These are phyloP conservation scores for Anthoscopus minutus DNA, from an alignment of 2,113 vertebrate genomes.

Conservation along the genomic window DNA sequence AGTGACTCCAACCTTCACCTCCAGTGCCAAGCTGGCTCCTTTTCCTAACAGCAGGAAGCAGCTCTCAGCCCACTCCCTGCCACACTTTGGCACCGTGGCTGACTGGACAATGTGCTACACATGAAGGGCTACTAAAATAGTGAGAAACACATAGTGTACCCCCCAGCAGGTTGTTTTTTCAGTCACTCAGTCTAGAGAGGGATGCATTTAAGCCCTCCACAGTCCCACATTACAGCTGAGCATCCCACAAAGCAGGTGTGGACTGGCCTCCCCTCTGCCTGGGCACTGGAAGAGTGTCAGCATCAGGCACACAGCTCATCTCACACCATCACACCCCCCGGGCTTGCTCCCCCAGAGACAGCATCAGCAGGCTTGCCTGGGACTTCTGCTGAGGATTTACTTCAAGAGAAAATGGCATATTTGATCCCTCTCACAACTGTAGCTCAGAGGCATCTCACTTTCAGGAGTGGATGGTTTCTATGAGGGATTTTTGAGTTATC, in stretches of 20 bases:
- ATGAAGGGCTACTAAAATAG: not conserved
- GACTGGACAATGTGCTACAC: not conserved
- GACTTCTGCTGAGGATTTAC: not conserved
- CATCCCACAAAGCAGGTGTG: not conserved
- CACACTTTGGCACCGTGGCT: rapidly evolving
- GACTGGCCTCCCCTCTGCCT: not conserved
- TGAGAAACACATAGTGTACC: not conserved
- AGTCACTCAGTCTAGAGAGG: not conserved
- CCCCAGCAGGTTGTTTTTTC: not conserved
- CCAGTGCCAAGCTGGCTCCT: not conserved
- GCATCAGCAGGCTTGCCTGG: not conserved
- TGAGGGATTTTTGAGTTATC: not conserved
- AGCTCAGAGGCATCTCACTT: not conserved
- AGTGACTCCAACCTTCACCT: not conserved
- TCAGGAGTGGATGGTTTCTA: not conserved
- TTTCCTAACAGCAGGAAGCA: not conserved
- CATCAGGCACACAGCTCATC: not conserved
- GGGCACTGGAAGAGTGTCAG: not conserved
- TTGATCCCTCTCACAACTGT: not conserved
- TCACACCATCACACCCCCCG: not conserved
- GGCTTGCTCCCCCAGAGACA: not conserved
- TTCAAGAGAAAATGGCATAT: not conserved
- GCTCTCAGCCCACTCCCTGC: not conserved
- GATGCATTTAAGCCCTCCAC: not conserved
- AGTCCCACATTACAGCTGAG: not conserved